These are phyloP conservation scores for Shinisaurus crocodilurus DNA, from an alignment of 2,113 vertebrate genomes.

Conservation along the genomic window DNA sequence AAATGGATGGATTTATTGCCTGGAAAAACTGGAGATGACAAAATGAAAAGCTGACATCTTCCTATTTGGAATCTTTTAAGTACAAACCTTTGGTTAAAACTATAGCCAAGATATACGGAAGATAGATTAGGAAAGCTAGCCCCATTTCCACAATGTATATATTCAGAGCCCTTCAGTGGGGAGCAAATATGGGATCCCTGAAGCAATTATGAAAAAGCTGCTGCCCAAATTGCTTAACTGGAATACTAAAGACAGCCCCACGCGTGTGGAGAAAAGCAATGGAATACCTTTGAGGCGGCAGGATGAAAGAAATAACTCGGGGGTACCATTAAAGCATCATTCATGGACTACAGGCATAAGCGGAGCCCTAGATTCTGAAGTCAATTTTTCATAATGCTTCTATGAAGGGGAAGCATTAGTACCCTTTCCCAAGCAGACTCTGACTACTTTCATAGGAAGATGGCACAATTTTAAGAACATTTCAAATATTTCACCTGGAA, in stretches of 20 bases:
- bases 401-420: neutral
- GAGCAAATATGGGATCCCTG: neutral
- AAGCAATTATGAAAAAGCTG: conserved; percentile 11
- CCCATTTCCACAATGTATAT: neutral
- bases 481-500: neutral
- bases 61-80: neutral
- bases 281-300: neutral
- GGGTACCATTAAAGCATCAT: neutral
- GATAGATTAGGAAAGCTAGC: neutral
- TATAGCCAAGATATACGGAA: neutral
- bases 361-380: conserved; percentile 24
- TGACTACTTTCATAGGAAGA: neutral
- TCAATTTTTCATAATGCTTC: neutral
- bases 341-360: conserved; percentile 1
- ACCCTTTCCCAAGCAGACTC: neutral
- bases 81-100: conserved; percentile 16
- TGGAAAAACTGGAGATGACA: neutral
- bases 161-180: neutral
- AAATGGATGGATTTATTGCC: neutral
- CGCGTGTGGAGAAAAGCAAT: neutral
- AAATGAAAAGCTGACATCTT: neutral
- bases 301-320: conserved; percentile 1
- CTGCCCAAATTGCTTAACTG: conserved; percentile 19
- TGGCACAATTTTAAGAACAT: neutral
- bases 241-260: conserved; percentile 1